A percentile compares a stretch with the other conserved stretches of the same genome.
These are phyloP conservation scores for Alcis repandata DNA, from an alignment of 2,888 invertebrate genomes.

Conservation along the genomic window DNA sequence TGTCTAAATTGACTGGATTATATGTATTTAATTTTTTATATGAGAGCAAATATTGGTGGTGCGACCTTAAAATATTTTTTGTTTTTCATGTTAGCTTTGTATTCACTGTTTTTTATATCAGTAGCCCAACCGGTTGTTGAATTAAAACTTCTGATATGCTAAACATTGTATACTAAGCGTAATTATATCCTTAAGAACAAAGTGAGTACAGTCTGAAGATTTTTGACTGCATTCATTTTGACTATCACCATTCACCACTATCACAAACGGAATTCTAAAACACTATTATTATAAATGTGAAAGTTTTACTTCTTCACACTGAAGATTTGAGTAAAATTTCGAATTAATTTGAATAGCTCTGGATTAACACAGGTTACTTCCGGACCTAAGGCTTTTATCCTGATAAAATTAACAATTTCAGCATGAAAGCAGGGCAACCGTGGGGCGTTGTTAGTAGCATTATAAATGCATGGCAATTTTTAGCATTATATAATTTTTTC, in stretches of 20 bases:
- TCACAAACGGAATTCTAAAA: slow-evolving; percentile 53
- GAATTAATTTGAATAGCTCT: no score
- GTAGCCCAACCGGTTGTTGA: slow-evolving; percentile 17
- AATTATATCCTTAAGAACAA: slow-evolving; percentile 52
- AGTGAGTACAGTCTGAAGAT: slow-evolving; percentile 64
- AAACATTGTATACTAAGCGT: slow-evolving; percentile 34
- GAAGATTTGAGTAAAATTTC: no score
- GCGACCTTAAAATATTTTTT: slow-evolving; percentile 59
- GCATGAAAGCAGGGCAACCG: no score
- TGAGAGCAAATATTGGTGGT: slow-evolving; percentile 40
- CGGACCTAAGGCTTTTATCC: no score
- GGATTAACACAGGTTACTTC: no score
- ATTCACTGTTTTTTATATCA: slow-evolving; percentile 40
- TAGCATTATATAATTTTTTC: slow-evolving; percentile 47
- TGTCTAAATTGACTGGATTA: no score
- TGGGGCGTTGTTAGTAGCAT: slow-evolving; percentile 60
- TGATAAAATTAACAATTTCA: no score
- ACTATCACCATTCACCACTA: no score
- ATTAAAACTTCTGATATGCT: slow-evolving; percentile 33
- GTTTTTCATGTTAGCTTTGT: slow-evolving; percentile 46
- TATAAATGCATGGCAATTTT: slow-evolving; percentile 75
- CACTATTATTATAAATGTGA: no score
- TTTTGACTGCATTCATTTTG: slow-evolving; percentile 73
- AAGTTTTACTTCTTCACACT: no score
- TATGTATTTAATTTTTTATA: slow-evolving; percentile 24